These are phyloP conservation scores for Rhinogobius similis DNA, from an alignment of 2,113 vertebrate species.

Conservation along the genomic window DNA sequence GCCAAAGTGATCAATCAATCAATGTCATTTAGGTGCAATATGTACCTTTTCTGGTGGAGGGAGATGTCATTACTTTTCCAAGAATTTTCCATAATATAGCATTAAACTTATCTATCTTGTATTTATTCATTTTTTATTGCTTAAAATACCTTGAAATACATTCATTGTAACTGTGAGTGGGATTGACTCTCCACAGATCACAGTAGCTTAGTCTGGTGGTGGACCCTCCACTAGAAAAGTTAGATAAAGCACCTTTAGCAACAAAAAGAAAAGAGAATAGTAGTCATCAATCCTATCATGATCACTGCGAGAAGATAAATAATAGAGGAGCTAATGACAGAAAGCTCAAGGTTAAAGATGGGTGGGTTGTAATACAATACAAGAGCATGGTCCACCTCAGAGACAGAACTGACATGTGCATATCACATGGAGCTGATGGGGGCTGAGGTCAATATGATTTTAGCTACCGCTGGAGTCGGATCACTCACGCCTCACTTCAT, in stretches of 20 bases:
- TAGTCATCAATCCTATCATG: background rate
- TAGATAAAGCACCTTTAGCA: background rate
- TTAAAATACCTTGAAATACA: too few species aligned
- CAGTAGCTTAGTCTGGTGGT: too few species aligned
- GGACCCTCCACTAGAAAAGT: too few species aligned
- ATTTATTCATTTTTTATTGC: too few species aligned
- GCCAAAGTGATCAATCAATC: too few species aligned
- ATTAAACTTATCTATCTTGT: too few species aligned
- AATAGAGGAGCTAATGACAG: slow-evolving; percentile 71
- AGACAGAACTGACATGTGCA: slow-evolving; percentile 33
- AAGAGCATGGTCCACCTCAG: slow-evolving; percentile 27
- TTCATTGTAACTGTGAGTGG: too few species aligned
- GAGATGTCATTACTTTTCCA: too few species aligned
- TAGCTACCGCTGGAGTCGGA: slow-evolving; percentile 28
- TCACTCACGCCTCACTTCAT: slow-evolving; percentile 51
- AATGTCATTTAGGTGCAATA: too few species aligned
- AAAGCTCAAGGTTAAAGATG: slow-evolving; percentile 71
- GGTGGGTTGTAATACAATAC: slow-evolving; percentile 57
- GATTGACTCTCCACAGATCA: too few species aligned
- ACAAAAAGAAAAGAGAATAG: background rate
- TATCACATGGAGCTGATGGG: slow-evolving; percentile 32
- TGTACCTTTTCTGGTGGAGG: too few species aligned
- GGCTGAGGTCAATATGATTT: slow-evolving; percentile 48
- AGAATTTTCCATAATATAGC: too few species aligned
- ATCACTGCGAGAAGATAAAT: slow-evolving; percentile 55